A percentile compares a stretch with the other conserved stretches of the same genome.
Conservation (phyloP, 2,113 vertebrate genomes). For the Rousettus leschenaultii region DNA sequence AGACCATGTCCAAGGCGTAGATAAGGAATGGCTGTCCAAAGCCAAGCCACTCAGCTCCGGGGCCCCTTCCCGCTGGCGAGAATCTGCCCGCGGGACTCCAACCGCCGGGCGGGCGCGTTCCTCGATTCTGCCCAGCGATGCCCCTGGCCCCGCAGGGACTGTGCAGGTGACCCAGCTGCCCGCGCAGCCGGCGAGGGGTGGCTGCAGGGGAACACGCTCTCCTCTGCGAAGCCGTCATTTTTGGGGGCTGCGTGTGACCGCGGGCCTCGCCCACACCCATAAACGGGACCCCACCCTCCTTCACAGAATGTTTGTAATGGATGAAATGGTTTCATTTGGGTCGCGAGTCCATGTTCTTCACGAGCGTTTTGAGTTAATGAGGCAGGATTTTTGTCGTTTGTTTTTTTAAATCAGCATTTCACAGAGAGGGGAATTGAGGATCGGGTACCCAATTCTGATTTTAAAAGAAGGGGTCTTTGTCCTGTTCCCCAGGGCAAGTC, state of each 20-base stretch:
- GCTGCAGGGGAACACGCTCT: not conserved
- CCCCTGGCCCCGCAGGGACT: not conserved
- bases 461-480: not conserved
- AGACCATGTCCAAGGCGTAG: not conserved
- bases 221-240: not conserved
- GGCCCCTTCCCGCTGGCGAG: not conserved
- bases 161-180: not conserved
- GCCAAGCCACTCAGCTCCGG: not conserved
- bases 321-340: not conserved
- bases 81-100: not conserved
- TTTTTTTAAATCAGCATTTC: not conserved
- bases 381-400: not conserved
- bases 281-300: not conserved
- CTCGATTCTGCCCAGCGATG: not conserved
- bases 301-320: not conserved
- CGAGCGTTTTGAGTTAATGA: not conserved
- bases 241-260: not conserved
- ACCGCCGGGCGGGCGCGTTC: not conserved
- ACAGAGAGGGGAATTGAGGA: not conserved
- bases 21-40: not conserved
- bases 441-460: not conserved
- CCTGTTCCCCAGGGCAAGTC: not conserved
- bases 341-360: not conserved
- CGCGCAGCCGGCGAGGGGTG: not conserved
- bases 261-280: not conserved